phyloP scores from a whole-genome alignment of 2,888 invertebrate genomes.

The Cephus rjabovi region DNA sequence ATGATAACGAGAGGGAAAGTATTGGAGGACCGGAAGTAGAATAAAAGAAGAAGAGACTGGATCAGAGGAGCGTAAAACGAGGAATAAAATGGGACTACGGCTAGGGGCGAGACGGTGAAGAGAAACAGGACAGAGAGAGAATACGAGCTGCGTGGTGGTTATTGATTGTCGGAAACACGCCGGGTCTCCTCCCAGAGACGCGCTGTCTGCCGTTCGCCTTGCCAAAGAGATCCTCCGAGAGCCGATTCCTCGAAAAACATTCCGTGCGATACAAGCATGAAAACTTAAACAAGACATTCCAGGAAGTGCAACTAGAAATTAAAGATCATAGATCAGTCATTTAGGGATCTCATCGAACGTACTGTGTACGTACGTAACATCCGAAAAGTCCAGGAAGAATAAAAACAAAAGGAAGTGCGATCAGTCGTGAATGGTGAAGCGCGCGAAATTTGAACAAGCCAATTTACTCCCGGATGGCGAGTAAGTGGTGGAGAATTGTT shows the following conservation, averaged over 20 bases:
- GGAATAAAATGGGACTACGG: not conserved
- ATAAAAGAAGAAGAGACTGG: not conserved
- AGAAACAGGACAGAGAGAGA: not conserved
- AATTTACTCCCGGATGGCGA: conserved; percentile 28
- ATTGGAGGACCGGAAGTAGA: not conserved
- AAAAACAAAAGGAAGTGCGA: not conserved
- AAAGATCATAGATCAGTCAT: not conserved
- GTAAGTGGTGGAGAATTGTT: conserved; percentile 21
- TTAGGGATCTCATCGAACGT: not conserved
- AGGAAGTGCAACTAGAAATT: not conserved
- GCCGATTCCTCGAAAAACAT: not conserved
- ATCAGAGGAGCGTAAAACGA: not conserved
- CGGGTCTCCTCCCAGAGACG: conserved; percentile 18
- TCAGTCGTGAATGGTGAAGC: not conserved
- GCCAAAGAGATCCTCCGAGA: not conserved
- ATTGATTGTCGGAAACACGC: conserved; percentile 22
- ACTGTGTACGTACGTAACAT: not conserved
- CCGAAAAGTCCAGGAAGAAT: not conserved
- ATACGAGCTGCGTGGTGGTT: conserved; percentile 17
- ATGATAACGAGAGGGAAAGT: not conserved
- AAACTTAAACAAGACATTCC: not conserved
- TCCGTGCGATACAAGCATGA: not conserved
- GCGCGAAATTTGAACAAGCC: conserved; percentile 29
- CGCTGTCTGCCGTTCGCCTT: conserved; percentile 16
- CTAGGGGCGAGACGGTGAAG: not conserved